Evolutionary conservation across 2,113 vertebrate species (phyloP).

Genomic region (Ahaetulla prasina): DNA sequence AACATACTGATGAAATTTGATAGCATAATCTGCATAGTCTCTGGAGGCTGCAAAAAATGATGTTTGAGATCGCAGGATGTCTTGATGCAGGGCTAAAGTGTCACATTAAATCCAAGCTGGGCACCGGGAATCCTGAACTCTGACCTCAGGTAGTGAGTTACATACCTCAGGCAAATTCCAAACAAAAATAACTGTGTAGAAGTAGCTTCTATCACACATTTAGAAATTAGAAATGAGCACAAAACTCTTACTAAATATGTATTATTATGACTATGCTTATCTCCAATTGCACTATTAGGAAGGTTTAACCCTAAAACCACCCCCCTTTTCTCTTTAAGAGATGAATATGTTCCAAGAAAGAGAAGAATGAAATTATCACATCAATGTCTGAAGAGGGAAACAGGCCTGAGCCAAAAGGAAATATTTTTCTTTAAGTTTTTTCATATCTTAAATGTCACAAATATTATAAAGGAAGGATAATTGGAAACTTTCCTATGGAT

Average conservation of each 20-base stretch:
- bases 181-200: background rate
- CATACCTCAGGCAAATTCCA: background rate
- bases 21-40: background rate
- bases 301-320: no score
- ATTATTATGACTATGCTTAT: background rate
- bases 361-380: background rate
- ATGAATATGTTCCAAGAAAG: background rate
- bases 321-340: background rate
- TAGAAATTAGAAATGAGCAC: background rate
- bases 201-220: background rate
- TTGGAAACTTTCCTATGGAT: background rate
- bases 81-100: background rate
- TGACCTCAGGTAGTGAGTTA: background rate
- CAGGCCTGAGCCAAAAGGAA: background rate
- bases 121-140: background rate
- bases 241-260: background rate
- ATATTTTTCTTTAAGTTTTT: background rate
- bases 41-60: background rate
- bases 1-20: background rate
- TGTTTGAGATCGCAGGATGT: background rate
- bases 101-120: background rate
- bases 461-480: background rate
- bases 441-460: background rate
- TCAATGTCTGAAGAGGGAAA: background rate
- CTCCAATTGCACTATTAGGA: background rate